Evolutionary conservation across 2,888 invertebrate species (phyloP).

Genomic region (Leptopilina drosophilae): DNA sequence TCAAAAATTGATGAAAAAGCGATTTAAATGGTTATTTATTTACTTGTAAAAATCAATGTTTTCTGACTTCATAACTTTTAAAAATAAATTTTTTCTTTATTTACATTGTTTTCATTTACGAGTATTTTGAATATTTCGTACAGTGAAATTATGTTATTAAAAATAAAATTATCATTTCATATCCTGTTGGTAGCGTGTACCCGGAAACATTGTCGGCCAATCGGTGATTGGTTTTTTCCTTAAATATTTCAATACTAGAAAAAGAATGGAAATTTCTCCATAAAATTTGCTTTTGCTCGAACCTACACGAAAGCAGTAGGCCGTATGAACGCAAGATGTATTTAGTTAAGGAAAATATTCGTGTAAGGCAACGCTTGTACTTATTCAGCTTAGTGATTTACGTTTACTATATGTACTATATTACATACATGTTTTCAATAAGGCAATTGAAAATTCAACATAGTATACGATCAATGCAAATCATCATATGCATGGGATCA

Average conservation of each 20-base stretch:
- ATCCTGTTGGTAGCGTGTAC: conserved; percentile 1
- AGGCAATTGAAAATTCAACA: conserved; percentile 8
- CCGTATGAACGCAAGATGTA: conserved; percentile 41
- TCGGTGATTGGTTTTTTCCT: conserved; percentile 65
- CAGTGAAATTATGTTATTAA: not conserved
- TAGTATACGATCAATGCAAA: not conserved
- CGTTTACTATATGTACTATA: conserved; percentile 49
- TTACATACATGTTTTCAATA: not conserved
- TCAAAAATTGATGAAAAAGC: too few species aligned
- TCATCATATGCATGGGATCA: not conserved
- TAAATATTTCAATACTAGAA: conserved; percentile 57
- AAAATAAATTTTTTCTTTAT: not conserved
- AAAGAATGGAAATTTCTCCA: conserved; percentile 61
- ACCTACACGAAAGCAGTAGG: conserved; percentile 65
- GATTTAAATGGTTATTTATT: too few species aligned
- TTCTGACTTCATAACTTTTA: not conserved
- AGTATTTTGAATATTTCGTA: not conserved
- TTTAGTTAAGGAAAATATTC: conserved; percentile 44
- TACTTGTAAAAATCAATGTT: too few species aligned
- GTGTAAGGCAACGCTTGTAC: conserved; percentile 47
- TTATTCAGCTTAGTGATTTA: conserved; percentile 59
- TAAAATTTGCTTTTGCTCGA: conserved; percentile 47
- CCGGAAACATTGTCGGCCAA: conserved; percentile 56
- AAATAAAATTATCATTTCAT: not conserved
- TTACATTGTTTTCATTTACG: not conserved